Evolutionary conservation across 2,113 vertebrate genomes (phyloP).

Genomic region (Anoura caudifer): DNA sequence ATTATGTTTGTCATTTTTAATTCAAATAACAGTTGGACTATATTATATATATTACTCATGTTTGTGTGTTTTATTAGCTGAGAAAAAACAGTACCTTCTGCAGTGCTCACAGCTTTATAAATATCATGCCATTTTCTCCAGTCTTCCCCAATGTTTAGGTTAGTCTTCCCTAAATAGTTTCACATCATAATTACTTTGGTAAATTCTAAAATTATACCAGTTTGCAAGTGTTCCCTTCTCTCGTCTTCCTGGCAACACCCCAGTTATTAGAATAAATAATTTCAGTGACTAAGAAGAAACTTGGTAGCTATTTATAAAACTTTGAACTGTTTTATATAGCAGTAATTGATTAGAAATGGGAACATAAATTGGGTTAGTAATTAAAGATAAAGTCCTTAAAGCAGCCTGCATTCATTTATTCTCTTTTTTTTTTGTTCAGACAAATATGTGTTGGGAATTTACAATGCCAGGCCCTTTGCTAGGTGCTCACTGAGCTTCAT

Average conservation of each 20-base stretch:
- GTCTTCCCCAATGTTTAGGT: not conserved
- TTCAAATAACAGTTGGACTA: constrained; percentile 17
- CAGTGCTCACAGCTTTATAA: not conserved
- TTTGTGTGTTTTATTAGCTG: not conserved
- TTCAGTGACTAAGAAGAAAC: not conserved
- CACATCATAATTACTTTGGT: not conserved
- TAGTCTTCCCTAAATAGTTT: not conserved
- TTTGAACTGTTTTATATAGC: not conserved
- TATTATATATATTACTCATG: not conserved
- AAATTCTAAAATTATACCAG: not conserved
- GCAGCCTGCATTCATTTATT: not conserved
- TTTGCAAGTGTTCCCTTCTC: not conserved
- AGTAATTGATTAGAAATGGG: not conserved
- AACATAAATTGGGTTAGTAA: not conserved
- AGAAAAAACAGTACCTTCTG: not conserved
- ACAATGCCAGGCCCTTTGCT: not conserved
- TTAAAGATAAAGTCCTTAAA: not conserved
- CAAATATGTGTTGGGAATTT: not conserved
- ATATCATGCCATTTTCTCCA: not conserved
- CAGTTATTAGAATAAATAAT: not conserved
- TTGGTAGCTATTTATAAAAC: not conserved
- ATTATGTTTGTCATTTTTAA: not conserved
- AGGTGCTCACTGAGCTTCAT: not conserved
- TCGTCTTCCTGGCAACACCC: not conserved
- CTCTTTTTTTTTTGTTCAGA: not conserved